A percentile compares a stretch with the other conserved stretches of the same genome.
phyloP scores from a whole-genome alignment of 92 coral and sea anemone genomes.

The Diadumene lineata region DNA sequence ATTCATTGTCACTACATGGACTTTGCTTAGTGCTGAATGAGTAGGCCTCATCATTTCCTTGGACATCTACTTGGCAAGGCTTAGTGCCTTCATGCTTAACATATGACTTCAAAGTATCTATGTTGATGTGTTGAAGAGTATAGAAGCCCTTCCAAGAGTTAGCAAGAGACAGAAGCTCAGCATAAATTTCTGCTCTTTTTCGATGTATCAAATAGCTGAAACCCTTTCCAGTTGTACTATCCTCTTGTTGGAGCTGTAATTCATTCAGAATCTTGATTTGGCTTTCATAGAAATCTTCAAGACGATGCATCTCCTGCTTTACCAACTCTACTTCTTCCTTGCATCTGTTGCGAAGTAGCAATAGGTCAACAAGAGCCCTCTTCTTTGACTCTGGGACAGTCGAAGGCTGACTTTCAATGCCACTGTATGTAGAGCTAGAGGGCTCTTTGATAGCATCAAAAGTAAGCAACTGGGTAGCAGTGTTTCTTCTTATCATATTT shows the following conservation, averaged over 20 bases:
- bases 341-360: not conserved
- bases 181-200: not conserved
- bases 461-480: not conserved
- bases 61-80: not conserved
- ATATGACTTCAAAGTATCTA: not conserved
- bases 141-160: not conserved
- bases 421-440: not conserved
- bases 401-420: not conserved
- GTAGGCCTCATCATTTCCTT: not conserved
- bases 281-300: not conserved
- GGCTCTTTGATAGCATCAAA: constrained; percentile 9
- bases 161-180: not conserved
- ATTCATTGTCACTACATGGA: no score
- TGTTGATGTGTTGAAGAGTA: not conserved
- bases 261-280: not conserved
- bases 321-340: not conserved
- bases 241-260: not conserved
- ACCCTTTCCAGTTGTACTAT: not conserved
- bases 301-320: not conserved
- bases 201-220: not conserved
- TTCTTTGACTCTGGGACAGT: not conserved
- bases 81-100: not conserved
- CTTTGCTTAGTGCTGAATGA: no score
- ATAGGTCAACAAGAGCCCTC: not conserved
- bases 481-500: not conserved